Evolutionary conservation across 1,140 invertebrate species (phyloP).

Genomic region (Rhopalosiphum maidis): DNA sequence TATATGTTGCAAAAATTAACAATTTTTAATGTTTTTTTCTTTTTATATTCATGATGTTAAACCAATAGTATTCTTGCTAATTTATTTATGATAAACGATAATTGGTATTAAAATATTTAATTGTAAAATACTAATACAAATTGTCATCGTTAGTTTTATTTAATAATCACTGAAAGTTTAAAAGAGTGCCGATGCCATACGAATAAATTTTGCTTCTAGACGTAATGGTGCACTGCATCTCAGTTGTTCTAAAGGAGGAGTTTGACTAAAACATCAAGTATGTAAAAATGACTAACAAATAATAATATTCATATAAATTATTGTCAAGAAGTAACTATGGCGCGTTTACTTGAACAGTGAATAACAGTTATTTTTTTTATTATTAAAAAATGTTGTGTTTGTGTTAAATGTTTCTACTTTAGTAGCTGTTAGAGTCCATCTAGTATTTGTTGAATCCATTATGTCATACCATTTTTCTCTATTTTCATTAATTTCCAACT

Average conservation of each 20-base stretch:
- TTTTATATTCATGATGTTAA: background rate
- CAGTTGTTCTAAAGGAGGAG: background rate
- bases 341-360: background rate
- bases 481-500: background rate
- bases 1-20: background rate
- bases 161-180: background rate
- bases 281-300: background rate
- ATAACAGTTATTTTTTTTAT: background rate
- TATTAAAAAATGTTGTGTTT: background rate
- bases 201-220: constrained; percentile 53
- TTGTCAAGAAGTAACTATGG: background rate
- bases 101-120: background rate
- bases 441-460: background rate
- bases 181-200: constrained; percentile 44
- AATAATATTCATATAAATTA: background rate
- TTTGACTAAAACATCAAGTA: background rate
- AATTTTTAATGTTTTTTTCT: background rate
- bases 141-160: background rate
- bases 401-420: background rate
- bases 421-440: background rate
- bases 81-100: background rate
- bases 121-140: background rate
- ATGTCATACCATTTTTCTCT: background rate
- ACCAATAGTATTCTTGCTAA: background rate
- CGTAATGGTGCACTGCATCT: constrained; percentile 54